These are phyloP conservation scores for Brachycybe producta DNA, from an alignment of 2,888 invertebrate genomes.

Conservation along the genomic window DNA sequence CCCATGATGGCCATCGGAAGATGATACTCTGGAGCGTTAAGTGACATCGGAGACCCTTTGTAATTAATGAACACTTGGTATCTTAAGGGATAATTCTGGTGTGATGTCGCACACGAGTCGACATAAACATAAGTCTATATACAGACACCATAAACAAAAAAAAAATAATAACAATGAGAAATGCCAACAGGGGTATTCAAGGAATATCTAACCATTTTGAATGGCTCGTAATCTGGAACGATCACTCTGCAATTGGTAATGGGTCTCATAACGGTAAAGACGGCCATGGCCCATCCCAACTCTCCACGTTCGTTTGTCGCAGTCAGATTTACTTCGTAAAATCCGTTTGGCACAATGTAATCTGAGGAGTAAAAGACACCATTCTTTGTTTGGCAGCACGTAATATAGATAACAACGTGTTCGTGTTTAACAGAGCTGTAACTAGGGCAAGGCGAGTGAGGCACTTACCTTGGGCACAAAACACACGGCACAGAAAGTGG, in stretches of 20 bases:
- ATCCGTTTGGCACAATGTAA: constrained; percentile 2
- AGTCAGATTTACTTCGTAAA: neutral
- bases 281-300: neutral
- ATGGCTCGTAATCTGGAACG: constrained; percentile 6
- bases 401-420: too few relatives aligned
- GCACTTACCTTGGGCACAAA: too few relatives aligned
- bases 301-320: neutral
- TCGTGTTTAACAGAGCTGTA: too few relatives aligned
- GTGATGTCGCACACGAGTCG: neutral
- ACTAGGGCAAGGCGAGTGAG: too few relatives aligned
- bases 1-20: constrained; percentile 11
- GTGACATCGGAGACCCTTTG: neutral
- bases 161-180: neutral
- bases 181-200: neutral
- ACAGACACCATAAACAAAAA: neutral
- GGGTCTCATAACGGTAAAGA: constrained; percentile 11
- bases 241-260: constrained; percentile 1
- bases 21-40: constrained; percentile 9
- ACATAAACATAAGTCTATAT: neutral
- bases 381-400: neutral
- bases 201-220: constrained; percentile 3
- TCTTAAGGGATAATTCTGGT: constrained; percentile 2
- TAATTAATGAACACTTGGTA: constrained; percentile 7
- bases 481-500: too few relatives aligned
- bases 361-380: neutral